Conservation (phyloP, 2,113 vertebrate species). For the Probosciger aterrimus region DNA sequence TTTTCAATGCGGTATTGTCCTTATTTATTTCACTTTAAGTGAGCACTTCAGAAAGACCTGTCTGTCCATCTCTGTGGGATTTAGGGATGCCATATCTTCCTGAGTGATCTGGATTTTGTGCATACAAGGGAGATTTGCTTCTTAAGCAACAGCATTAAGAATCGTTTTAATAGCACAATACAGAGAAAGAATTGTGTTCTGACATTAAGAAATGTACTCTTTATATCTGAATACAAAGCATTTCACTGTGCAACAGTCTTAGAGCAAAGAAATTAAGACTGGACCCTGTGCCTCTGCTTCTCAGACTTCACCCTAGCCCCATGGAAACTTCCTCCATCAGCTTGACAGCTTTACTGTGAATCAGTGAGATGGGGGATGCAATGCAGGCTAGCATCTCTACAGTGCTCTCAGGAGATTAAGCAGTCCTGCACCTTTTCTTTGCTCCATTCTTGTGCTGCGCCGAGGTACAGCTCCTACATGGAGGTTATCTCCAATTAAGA, state of each 20-base stretch:
- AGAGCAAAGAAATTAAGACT: background rate
- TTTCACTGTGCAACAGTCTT: background rate
- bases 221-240: background rate
- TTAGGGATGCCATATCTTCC: background rate
- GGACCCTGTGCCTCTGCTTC: background rate
- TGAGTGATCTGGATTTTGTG: background rate
- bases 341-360: background rate
- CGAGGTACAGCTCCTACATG: background rate
- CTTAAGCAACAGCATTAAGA: background rate
- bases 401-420: background rate
- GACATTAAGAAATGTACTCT: background rate
- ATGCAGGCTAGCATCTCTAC: background rate
- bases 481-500: background rate
- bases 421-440: background rate
- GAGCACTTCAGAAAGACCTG: background rate
- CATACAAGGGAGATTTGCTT: background rate
- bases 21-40: background rate
- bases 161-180: background rate
- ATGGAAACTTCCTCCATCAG: background rate
- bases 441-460: background rate
- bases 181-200: background rate
- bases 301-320: background rate
- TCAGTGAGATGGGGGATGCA: background rate
- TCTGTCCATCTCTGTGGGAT: background rate
- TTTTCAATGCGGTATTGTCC: slow-evolving; percentile 21